These are phyloP conservation scores for Andrena chrysosceles DNA, from an alignment of 2,888 invertebrate genomes.

Conservation along the genomic window DNA sequence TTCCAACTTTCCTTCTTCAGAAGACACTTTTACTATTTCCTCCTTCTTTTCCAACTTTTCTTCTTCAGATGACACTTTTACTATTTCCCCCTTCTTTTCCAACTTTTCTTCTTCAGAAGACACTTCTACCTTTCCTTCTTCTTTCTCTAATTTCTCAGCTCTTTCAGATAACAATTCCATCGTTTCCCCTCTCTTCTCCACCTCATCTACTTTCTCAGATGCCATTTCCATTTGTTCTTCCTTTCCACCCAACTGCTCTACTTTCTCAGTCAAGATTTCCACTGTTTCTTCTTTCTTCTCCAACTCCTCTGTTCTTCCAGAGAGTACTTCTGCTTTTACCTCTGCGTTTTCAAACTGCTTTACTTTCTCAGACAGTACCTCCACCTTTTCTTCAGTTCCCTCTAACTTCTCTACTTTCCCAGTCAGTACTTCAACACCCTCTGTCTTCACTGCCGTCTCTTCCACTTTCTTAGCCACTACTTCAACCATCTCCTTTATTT, in stretches of 20 bases:
- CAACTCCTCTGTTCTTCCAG: not conserved
- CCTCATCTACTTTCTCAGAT: too few relatives aligned
- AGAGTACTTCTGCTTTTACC: not conserved
- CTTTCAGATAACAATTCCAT: too few relatives aligned
- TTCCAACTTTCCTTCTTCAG: too few relatives aligned
- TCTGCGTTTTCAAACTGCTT: not conserved
- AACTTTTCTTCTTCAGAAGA: too few relatives aligned
- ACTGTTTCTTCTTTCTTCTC: not conserved
- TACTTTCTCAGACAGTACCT: not conserved
- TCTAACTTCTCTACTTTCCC: not conserved
- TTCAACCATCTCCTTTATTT: not conserved
- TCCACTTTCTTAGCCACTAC: not conserved
- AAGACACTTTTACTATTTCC: too few relatives aligned
- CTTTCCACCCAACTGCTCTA: not conserved
- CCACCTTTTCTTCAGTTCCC: not conserved
- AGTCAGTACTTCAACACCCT: not conserved
- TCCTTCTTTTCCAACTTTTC: too few relatives aligned
- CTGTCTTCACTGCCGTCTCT: not conserved
- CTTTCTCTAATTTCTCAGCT: too few relatives aligned
- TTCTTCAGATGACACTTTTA: too few relatives aligned
- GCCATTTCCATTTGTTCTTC: not conserved
- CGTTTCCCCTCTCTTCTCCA: too few relatives aligned
- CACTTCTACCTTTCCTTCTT: too few relatives aligned
- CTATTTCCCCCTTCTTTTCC: too few relatives aligned
- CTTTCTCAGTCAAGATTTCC: not conserved